Base-by-base conservation (phyloP, 1,140 invertebrate species). In the Agrypnia vestita region DNA sequence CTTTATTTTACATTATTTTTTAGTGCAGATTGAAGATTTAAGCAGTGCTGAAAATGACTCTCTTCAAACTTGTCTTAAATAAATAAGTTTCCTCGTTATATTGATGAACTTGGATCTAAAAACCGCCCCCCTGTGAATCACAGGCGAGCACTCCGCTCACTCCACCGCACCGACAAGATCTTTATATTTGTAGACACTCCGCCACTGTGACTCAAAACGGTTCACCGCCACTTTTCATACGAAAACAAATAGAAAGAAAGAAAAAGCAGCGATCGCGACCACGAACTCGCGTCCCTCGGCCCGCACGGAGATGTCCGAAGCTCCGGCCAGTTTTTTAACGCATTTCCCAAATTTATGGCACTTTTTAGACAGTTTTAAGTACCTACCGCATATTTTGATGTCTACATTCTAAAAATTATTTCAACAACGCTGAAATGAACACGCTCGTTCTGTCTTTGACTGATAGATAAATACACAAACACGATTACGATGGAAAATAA, bases 101-200 rank as follows among this genome's bases (percentile, higher is more conserved):
- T 51, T 51, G 49, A 51, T 12, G 3, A 51, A 15, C 49, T 43
- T 8, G 7, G 7, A 13, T 64, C 25, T 35, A 35, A 19, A 71
- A 71, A 49, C 67, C 15, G 11, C 17, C 8, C 67, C 4, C 46
- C 46, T 53, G 67, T 71, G 67, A 71, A 51, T 71, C 67, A 71
- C 67, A 71, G 67, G 9, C 67, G 67, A 71, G 35, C 67, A 51
- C 67, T 51, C n/a, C n/a, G n/a, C n/a, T n/a, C n/a, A n/a, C n/a
- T 51, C 47, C 67, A 51, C n/a, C 21, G 49, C 67, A 17, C n/a
- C n/a, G 43, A 17, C 56, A 13, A 13, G 59, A 77, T 17, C 47
- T 64, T 76, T 59, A 59, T 78, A 56, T 71, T 77, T 47, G 64
- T 56, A 78, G 76, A 78, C 76, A 78, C 76, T 72, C 64, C 64